Percentiles rank a stretch among this genome's conserved stretches.
Conservation (phyloP, 2,113 vertebrate genomes). For the Ceyx cyanopectus region DNA sequence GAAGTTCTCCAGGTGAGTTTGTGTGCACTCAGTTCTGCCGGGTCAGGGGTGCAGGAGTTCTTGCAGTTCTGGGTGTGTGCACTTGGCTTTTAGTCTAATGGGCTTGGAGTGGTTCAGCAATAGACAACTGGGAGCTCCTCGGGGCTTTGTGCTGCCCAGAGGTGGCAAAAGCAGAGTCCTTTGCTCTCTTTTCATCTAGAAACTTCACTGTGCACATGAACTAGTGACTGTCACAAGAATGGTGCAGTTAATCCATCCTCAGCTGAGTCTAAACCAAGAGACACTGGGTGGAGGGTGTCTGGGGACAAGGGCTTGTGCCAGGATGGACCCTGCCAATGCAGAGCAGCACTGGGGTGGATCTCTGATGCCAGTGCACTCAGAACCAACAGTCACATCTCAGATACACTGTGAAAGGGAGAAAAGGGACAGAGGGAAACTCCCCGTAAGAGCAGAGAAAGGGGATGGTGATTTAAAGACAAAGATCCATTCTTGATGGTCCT, state of each 20-base stretch:
- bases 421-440: background rate
- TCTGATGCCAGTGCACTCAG: background rate
- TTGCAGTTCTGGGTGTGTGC: background rate
- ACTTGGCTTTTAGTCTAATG: background rate
- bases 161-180: background rate
- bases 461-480: background rate
- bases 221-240: background rate
- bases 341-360: background rate
- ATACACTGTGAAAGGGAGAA: background rate
- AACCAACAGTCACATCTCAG: too few relatives aligned
- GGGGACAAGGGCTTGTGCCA: background rate
- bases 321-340: background rate
- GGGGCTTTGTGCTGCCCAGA: background rate
- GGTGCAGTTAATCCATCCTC: background rate
- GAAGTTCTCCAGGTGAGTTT: background rate
- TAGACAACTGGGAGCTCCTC: accelerated
- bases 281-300: background rate
- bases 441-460: background rate
- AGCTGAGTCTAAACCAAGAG: background rate
- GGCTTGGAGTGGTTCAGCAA: background rate
- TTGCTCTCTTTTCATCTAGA: background rate
- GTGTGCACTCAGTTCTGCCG: background rate
- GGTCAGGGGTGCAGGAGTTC: background rate
- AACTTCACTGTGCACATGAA: background rate
- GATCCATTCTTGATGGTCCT: background rate